Evolutionary conservation across 2,888 invertebrate genomes (phyloP).

Genomic region (Drosophila falleni): DNA sequence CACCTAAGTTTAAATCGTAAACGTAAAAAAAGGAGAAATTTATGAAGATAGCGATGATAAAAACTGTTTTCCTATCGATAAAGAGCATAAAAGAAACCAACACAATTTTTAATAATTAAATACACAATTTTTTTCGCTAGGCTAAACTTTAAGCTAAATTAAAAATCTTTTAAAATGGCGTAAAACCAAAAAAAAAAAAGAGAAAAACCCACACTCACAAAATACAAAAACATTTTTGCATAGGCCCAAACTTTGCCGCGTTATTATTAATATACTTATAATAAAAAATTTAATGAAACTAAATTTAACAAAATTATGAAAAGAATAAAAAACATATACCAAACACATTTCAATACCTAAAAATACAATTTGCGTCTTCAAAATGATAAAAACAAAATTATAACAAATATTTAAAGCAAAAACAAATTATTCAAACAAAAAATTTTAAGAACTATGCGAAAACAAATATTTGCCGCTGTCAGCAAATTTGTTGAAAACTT

Average conservation of each 20-base stretch:
- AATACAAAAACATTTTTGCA: slow-evolving; percentile 61
- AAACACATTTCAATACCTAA: slow-evolving; percentile 70
- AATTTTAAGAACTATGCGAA: slow-evolving; percentile 36
- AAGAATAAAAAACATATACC: slow-evolving; percentile 62
- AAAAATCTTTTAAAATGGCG: slow-evolving; percentile 49
- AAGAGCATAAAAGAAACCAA: slow-evolving; percentile 35
- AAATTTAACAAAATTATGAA: slow-evolving; percentile 34
- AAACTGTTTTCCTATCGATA: slow-evolving; percentile 73
- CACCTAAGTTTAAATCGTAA: slow-evolving; percentile 68
- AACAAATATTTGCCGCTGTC: slow-evolving; percentile 52
- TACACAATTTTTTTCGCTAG: slow-evolving; percentile 67
- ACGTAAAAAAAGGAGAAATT: slow-evolving; percentile 29
- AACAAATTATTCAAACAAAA: slow-evolving; percentile 31
- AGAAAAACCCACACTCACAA: slow-evolving; percentile 26
- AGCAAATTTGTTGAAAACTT: slow-evolving; percentile 55
- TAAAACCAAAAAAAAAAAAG: slow-evolving; percentile 50
- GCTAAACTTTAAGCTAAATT: slow-evolving; percentile 59
- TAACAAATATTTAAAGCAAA: slow-evolving; percentile 40
- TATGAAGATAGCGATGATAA: slow-evolving; percentile 16
- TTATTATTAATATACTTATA: slow-evolving; percentile 65
- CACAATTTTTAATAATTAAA: slow-evolving; percentile 51
- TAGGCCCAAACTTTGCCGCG: slow-evolving; percentile 75
- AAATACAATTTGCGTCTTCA: slow-evolving; percentile 70
- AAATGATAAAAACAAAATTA: slow-evolving; percentile 43
- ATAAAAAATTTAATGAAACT: slow-evolving; percentile 34